These are phyloP conservation scores for Caenorhabditis sp. DNA, from an alignment of 2,888 invertebrate species.

Conservation along the genomic window DNA sequence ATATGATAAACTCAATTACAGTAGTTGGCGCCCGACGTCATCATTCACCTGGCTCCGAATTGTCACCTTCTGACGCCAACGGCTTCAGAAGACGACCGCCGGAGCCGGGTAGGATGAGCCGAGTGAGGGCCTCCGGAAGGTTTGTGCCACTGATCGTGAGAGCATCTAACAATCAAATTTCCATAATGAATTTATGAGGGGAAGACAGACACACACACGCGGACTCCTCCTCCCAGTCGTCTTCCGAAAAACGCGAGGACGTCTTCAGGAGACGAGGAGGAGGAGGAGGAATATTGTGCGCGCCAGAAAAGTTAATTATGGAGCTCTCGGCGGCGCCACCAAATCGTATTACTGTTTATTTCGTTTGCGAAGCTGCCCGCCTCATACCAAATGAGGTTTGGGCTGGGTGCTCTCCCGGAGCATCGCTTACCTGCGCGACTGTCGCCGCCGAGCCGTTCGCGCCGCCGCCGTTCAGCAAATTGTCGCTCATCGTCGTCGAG, in stretches of 20 bases:
- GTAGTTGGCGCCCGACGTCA: no score
- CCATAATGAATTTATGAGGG: constrained; percentile 74
- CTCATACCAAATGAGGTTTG: constrained; percentile 17
- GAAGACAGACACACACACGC: constrained; percentile 51
- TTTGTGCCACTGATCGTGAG: constrained; percentile 55
- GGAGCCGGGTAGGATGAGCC: constrained; percentile 4
- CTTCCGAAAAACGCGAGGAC: constrained; percentile 43
- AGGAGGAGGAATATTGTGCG: constrained; percentile 45
- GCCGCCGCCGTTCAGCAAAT: constrained; percentile 44
- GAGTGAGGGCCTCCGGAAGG: no score
- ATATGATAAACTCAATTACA: no score
- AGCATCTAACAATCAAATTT: constrained; percentile 70
- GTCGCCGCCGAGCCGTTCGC: constrained; percentile 31
- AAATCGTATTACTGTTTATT: constrained; percentile 62
- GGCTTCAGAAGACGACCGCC: constrained; percentile 11
- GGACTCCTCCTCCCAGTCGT: constrained; percentile 40
- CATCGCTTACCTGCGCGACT: constrained; percentile 54
- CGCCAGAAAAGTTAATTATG: constrained; percentile 74
- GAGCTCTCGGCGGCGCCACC: constrained; percentile 54
- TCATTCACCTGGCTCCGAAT: no score
- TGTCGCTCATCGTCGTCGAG: constrained; percentile 49
- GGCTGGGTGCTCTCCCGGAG: background rate
- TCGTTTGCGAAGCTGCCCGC: constrained; percentile 32
- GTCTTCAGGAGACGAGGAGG: constrained; percentile 26
- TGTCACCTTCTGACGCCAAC: no score